Base-by-base conservation (phyloP, 1,140 invertebrate genomes). In the Potamilus streckersoni region DNA sequence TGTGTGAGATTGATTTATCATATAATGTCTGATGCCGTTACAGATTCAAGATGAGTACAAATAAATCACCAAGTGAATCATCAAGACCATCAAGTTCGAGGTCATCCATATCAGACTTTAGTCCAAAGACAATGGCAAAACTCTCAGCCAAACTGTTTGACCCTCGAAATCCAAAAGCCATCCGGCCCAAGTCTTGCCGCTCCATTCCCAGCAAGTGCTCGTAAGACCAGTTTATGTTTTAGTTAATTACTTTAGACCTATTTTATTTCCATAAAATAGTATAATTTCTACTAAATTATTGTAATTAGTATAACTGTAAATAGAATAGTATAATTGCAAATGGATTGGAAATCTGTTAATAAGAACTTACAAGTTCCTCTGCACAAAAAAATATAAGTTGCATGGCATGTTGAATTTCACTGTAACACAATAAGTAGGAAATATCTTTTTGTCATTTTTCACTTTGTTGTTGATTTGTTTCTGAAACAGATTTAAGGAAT, bases 181-280 rank as follows among this genome's bases (percentile, higher is more conserved):
- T 86, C 49, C 74, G 86, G 59, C 84, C 84, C 27, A 69, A 79
- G 17, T 84, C 85, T 15, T 86, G 82, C 70, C 84, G 82, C 72
- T 88, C 86, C 60, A 88, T 88, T 69, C 87, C 87, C 17, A 88
- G 86, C 79, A 88, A 86, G 80, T 87, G 86, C 85, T 83, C 79
- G 87, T 88, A 77, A 76, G 83, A 80, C 27, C 16, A n/a, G 67
- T 5, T 55, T 17, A 20, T 63, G 1, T n/a, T 55, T 38, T 27
- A 13, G 27, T 63, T 73, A 15, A 11, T 38, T 27, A 68, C 31
- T 16, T 64, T 31, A 73, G 19, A 23, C 19, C 27, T 31, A 31
- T 66, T 27, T 55, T 69, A 19, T 64, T 20, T 19, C 4, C 62
- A 64, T 23, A 62, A 62, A 62, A 49, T 49, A 8, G 38, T 49